Base-by-base conservation (phyloP, 2,113 vertebrate species). In the Ameiurus melas region DNA sequence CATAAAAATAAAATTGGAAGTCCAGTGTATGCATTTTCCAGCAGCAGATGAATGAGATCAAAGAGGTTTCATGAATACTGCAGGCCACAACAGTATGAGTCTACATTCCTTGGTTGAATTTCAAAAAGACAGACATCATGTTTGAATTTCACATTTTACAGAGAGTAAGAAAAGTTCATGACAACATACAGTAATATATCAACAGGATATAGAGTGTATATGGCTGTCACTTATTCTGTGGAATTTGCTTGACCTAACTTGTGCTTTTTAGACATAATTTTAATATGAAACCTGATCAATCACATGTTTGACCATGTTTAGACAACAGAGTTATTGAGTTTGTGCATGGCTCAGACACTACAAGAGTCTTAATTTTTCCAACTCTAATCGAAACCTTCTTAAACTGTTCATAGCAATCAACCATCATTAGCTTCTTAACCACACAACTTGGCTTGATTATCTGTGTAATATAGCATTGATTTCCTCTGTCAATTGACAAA, bases 111-210 rank as follows among this genome's bases (percentile, higher is more conserved):
- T 20, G 27, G 36, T 27, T 81, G 62, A 81, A 89, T 71, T 70
- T 89, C 73, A 47, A 81, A 25, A 85, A 33, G 83, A 79, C 36
- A 89, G 78, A 36, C n/a, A 81, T 82, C 60, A 88, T 75, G n/a
- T 73, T 85, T 58, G 68, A 43, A 73, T 75, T 58, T 12, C 8
- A 58, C 9, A 33, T 81, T 20, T 36, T 81, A 9, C 16, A 58
- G 19, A 58, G 20, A 58, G 17, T 20, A 57, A 80, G 27, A 30
- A 80, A 80, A 30, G 17, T 57, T 55, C n/a, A 57, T 5, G 1
- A n/a, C 14, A 30, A 3, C 13, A 80, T 19, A 33, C n/a, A 33
- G n/a, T 9, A 81, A 17, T 57, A 2, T 17, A 57, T 10, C 39
- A 77, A 43, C 43, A 79, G 5, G 27, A 30, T 55, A 7, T 14